phyloP scores from a whole-genome alignment of 2,797 vertebrate genomes.

The Scleropages formosus region DNA sequence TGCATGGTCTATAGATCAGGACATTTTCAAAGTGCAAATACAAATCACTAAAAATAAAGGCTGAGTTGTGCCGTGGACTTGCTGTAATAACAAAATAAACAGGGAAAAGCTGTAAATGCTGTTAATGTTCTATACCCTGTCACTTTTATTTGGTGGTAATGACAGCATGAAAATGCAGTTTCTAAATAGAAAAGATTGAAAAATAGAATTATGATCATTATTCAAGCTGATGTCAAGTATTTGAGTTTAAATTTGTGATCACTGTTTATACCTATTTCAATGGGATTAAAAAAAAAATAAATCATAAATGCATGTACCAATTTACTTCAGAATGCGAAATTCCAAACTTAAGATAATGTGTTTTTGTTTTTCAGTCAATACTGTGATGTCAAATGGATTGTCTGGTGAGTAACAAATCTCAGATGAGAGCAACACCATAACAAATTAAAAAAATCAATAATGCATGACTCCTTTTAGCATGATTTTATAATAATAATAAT shows the following conservation, averaged over 20 bases:
- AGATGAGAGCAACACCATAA: too few relatives aligned
- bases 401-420: conserved; percentile 57
- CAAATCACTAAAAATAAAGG: too few relatives aligned
- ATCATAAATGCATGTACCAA: background rate
- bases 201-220: background rate
- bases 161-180: too few relatives aligned
- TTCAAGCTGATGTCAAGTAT: background rate
- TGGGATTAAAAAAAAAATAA: background rate
- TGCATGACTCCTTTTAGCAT: background rate
- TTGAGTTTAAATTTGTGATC: background rate
- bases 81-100: too few relatives aligned
- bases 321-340: background rate
- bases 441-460: too few relatives aligned
- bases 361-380: conserved; percentile 57
- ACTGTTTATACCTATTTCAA: background rate
- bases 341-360: background rate
- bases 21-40: too few relatives aligned
- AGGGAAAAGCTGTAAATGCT: too few relatives aligned
- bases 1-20: too few relatives aligned
- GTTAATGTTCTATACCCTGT: too few relatives aligned
- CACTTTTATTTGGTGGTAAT: too few relatives aligned
- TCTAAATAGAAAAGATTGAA: background rate
- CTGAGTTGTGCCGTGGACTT: too few relatives aligned
- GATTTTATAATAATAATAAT: background rate
- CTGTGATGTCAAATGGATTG: conserved; percentile 53